Base-by-base conservation (phyloP, 2,113 vertebrate genomes). In the Brachionichthys hirsutus region DNA sequence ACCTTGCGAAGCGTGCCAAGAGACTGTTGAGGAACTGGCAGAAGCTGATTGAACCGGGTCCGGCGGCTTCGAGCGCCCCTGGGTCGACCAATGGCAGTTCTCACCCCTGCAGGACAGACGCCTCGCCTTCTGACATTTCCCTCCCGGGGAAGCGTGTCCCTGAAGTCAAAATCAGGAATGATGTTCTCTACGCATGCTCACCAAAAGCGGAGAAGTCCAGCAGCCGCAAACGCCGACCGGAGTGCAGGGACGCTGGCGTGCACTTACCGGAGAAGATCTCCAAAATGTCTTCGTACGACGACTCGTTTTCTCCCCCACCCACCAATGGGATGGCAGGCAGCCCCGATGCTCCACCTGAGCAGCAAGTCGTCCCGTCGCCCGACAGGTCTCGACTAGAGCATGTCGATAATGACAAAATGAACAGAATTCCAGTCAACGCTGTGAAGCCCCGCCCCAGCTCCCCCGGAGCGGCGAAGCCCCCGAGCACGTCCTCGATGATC, bases 1-100 rank as follows among this genome's bases (percentile, higher is more conserved):
- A 98, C 67, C 94, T 99, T 49, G 96, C 96, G 64, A 98, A 98
- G 87, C 94, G 97, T 78, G 96, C 96, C 81, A 99, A 99, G 90
- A 97, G 96, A 83, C 92, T 99, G 66, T 84, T 99, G 58, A 89
- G 95, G 78, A 95, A 93, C 86, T 99, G 97, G 97, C 97, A 95
- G 77, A 99, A 96, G 81, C 85, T 99, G 66, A 98, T 99, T 0
- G 96, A 98, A 76, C 97, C 97, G 0, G 92, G 92, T 48, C 92
- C 90, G 56, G 89, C 79, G n/a, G 17, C 61, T 38, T 43, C 42
- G 0, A 73, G 79, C 15, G 66, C 82, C 0, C 85, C 94, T 0
- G 92, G 94, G 0, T 98, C 97, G 0, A 95, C 97, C 12, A 98
- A 99, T 51, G 91, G 91, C 0, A 89, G 89, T 51, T 92, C 94